A percentile compares a stretch with the other conserved stretches of the same genome.
phyloP scores from a whole-genome alignment of 64 coral and sea anemone genomes.

The Montipora cactus region DNA sequence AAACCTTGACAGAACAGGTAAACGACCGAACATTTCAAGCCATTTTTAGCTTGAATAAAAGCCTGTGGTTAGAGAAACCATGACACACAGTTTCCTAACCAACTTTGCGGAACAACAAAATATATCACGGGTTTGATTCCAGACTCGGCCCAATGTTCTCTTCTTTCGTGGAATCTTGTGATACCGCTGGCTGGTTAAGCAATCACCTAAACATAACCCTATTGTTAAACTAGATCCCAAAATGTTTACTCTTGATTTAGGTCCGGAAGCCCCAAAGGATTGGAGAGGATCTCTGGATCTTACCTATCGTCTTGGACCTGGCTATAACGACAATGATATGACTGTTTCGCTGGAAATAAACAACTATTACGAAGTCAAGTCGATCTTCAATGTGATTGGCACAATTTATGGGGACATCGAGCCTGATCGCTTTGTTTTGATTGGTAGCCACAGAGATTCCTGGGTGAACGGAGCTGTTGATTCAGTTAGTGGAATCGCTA shows the following conservation, averaged over 20 bases:
- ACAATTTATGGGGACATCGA: constrained; percentile 88
- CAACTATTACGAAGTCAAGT: constrained; percentile 49
- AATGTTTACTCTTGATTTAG: neutral
- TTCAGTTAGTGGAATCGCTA: constrained; percentile 67
- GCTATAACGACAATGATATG: constrained; percentile 11
- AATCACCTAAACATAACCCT: neutral
- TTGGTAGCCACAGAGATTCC: constrained; percentile 85
- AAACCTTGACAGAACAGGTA: too few relatives aligned
- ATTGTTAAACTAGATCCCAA: neutral
- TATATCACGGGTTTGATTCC: too few relatives aligned
- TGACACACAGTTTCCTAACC: too few relatives aligned
- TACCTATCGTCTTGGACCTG: constrained; percentile 69
- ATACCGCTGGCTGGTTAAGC: too few relatives aligned
- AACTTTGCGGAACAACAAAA: too few relatives aligned
- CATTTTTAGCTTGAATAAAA: too few relatives aligned
- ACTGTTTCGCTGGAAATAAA: constrained; percentile 59
- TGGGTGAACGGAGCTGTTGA: constrained; percentile 91
- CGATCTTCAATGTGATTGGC: constrained; percentile 93
- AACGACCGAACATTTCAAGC: too few relatives aligned
- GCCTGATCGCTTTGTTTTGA: constrained; percentile 84
- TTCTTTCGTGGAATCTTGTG: too few relatives aligned
- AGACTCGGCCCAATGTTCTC: too few relatives aligned
- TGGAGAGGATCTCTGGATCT: constrained; percentile 77
- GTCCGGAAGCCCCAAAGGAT: constrained; percentile 34
- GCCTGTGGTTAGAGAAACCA: too few relatives aligned